Conservation (phyloP, 2,888 invertebrate species). For the Leptarthrus brevirostris region DNA sequence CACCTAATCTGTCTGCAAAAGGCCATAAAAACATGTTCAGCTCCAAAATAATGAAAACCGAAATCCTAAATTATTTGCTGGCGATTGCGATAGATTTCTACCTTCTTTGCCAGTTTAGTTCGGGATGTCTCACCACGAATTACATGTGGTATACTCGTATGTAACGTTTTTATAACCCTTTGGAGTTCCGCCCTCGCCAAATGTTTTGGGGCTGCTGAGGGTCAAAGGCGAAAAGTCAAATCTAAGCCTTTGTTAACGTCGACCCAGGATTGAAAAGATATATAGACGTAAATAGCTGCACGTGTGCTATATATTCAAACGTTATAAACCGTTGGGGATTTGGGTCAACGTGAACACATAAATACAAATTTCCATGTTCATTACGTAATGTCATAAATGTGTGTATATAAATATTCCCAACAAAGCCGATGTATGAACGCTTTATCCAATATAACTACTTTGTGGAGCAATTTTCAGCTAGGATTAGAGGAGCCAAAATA, state of each 20-base stretch:
- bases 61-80: conserved; percentile 39
- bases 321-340: conserved; percentile 28
- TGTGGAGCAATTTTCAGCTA: conserved; percentile 35
- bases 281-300: conserved; percentile 29
- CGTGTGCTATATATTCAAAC: conserved; percentile 19
- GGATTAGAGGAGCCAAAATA: conserved; percentile 36
- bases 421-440: conserved; percentile 23
- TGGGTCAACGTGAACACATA: conserved; percentile 33
- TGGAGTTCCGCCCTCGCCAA: conserved; percentile 23
- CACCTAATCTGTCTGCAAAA: conserved; percentile 41
- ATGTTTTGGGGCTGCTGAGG: background rate
- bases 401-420: conserved; percentile 22
- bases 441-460: conserved; percentile 41
- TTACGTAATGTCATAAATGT: conserved; percentile 5
- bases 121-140: conserved; percentile 24
- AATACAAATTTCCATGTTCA: conserved; percentile 41
- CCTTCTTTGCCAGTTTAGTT: background rate
- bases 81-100: conserved; percentile 5
- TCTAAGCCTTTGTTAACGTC: conserved; percentile 44
- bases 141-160: conserved; percentile 28
- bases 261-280: conserved; percentile 32
- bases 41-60: conserved; percentile 33
- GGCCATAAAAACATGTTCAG: conserved; percentile 29
- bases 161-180: conserved; percentile 19
- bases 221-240: conserved; percentile 39